Base-by-base conservation (phyloP, 1,140 invertebrate genomes). In the Holcopasites calliopsidis region DNA sequence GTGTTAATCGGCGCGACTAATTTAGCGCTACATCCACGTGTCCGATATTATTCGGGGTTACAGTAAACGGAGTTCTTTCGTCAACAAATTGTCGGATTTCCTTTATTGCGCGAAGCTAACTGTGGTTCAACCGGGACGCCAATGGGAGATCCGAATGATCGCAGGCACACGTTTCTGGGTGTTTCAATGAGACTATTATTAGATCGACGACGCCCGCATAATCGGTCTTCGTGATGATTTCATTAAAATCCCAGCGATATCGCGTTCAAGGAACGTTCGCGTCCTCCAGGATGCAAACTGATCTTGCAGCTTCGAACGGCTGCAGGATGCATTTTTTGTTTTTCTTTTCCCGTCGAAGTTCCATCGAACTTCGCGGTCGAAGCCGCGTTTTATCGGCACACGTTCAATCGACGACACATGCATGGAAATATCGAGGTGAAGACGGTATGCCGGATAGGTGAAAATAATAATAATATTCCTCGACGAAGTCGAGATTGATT, bases 131-230 rank as follows among this genome's bases (percentile, higher is more conserved):
- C n/a, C n/a, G n/a, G n/a, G n/a, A n/a, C 47, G 23, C 21, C 49
- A 13, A 44, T n/a, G 33, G 31, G 60, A 64, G 38, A 16, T 38
- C 13, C 18, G 33, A 31, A 13, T 8, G 21, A 18, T 18, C 8
- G 38, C 7, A 21, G n/a, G 31, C 23, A 52, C 50, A 13, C 33
- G 2, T 55, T 38, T 44, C 38, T 73, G 49, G n/a, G 49, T 7
- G 65, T 55, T 64, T n/a, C 49, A 23, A 58, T 35, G 40, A 47
- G 35, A 70, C 26, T 47, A 26, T 21, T 28, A 50, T 62, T 42
- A 3, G 57, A 23, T 13, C 6, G 23, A 40, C 58, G 8, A 26
- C 18, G 6, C 3, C 4, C 57, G 1, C 10, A 13, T 0, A 3
- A n/a, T 1, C 16, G 16, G 35, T 18, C 23, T 11, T 8, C 31